Evolutionary conservation across 2,888 invertebrate genomes (phyloP).

Genomic region (Parapristionchus giblindavisi): DNA sequence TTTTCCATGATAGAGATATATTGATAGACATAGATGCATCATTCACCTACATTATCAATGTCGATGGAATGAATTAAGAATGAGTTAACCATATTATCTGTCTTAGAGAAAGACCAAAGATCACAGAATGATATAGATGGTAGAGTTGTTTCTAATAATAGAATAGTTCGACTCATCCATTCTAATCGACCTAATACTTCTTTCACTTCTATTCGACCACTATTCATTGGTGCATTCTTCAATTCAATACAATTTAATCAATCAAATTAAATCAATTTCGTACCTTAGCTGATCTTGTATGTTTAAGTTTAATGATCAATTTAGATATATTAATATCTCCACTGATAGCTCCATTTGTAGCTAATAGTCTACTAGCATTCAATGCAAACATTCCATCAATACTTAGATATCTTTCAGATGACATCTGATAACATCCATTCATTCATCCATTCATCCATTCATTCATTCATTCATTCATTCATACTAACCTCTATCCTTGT

Average conservation of each 20-base stretch:
- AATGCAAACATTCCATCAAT: constrained; percentile 54
- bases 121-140: constrained; percentile 46
- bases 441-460: neutral
- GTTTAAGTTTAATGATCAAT: constrained; percentile 72
- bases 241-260: constrained; percentile 17
- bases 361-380: constrained; percentile 85
- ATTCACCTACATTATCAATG: constrained; percentile 3
- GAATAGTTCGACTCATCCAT: constrained; percentile 96
- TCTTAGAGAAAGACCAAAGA: constrained; percentile 42
- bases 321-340: constrained; percentile 80
- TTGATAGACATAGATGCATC: constrained; percentile 22
- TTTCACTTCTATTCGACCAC: constrained; percentile 50
- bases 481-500: constrained; percentile 49
- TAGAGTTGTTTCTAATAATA: constrained; percentile 82
- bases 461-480: neutral
- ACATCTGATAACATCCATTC: constrained; percentile 45
- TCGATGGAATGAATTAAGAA: neutral
- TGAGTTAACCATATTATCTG: neutral
- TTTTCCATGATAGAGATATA: constrained; percentile 81
- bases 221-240: constrained; percentile 57
- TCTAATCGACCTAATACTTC: constrained; percentile 80
- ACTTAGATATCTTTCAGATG: constrained; percentile 57
- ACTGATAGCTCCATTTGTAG: constrained; percentile 95
- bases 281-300: constrained; percentile 43
- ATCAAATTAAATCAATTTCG: neutral